Evolutionary conservation across 2,888 invertebrate species (phyloP), one percentile per base, ranked within the genome.

Genomic region (Lasioglossum figueresi): DNA sequence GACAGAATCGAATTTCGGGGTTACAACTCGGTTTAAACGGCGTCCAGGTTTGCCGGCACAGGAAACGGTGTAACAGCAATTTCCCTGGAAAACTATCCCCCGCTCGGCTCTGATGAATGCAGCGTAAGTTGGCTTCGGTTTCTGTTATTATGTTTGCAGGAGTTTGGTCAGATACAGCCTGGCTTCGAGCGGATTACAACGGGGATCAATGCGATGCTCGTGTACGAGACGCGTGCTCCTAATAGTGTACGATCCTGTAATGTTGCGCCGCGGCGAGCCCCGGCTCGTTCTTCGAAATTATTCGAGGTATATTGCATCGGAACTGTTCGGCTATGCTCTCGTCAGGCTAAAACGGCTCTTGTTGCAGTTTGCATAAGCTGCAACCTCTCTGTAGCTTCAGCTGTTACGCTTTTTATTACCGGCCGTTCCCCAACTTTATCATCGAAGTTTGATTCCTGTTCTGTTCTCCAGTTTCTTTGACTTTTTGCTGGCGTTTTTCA

Each of bases 161-260:
- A 73, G 71, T 79, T 79, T 31, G 66, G 72, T 73, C 79, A 79
- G 81, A 79, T 73, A 82, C 48, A 19, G 23, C 45, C 71, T 27
- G n/a, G 63, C 71, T 79, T 73, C 66, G 66, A 66, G 10, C 31
- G 81, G 81, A 82, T 82, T 79, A 81, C 79, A 71, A n/a, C 59
- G 63, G 34, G 59, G 71, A 72, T 81, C 80, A 37, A 81, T 71
- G 81, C 79, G 79, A 81, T 72, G 40, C 31, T 8, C 34, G 52
- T 23, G 6, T 31, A 23, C 31, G 75, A 63, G 45, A 48, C 72
- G 63, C 23, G 16, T 63, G 27, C 31, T 66, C 45, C 23, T 34
- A 81, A 72, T 16, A 37, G 37, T 70, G 23, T 45, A 59, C 43
- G 40, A 37, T 23, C 70, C 43, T 43, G 37, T 37, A 68, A 68